Evolutionary conservation across 2,113 vertebrate genomes (phyloP).

Genomic region (Oncorhynchus clarkii): DNA sequence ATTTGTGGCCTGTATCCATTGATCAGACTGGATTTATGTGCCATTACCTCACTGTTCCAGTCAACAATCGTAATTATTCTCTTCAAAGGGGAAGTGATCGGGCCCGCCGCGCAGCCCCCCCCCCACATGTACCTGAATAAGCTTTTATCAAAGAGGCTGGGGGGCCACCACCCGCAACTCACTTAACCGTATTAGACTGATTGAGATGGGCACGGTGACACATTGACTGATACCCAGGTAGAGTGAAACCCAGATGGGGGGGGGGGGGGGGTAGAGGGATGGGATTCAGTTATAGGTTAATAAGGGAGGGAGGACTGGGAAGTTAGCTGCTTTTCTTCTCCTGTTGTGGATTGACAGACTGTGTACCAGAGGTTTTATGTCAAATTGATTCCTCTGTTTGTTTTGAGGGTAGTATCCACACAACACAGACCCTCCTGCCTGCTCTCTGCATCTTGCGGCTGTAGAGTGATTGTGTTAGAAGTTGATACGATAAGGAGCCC

Average conservation of each 20-base stretch:
- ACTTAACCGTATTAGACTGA: constrained; percentile 47
- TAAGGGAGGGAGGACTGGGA: no score
- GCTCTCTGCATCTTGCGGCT: no score
- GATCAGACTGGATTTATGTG: constrained; percentile 75
- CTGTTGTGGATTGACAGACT: neutral
- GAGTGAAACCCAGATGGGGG: constrained; percentile 37
- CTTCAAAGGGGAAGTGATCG: constrained; percentile 16
- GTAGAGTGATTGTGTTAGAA: no score
- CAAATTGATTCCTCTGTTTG: neutral
- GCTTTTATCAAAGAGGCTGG: constrained; percentile 59
- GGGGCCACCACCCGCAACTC: constrained; percentile 18
- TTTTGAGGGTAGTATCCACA: neutral
- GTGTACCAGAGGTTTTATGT: neutral
- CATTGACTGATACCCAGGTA: neutral
- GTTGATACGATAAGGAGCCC: no score
- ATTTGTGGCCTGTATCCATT: constrained; percentile 71
- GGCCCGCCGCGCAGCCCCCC: constrained; percentile 11
- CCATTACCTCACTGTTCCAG: constrained; percentile 78
- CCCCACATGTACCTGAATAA: constrained; percentile 65
- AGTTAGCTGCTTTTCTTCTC: no score
- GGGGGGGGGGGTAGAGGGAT: neutral
- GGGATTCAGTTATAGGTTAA: no score
- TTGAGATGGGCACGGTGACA: no score
- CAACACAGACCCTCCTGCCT: neutral
- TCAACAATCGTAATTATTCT: constrained; percentile 72